Evolutionary conservation across 1,140 invertebrate genomes (phyloP), one percentile per base, ranked within the genome.

Genomic region (Drosophila eugracilis): DNA sequence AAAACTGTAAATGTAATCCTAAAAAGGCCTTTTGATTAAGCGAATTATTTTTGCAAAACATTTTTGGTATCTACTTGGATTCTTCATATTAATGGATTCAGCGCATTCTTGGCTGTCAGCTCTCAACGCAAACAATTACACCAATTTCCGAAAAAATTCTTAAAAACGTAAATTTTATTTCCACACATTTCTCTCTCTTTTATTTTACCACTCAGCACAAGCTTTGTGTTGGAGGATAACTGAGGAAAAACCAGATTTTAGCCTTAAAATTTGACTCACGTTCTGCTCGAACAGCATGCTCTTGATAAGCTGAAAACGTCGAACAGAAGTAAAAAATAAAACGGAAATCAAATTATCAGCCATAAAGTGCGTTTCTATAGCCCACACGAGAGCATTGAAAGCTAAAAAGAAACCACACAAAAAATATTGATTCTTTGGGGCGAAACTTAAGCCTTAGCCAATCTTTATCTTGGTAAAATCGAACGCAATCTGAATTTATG

Each of bases 261-360:
- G 36, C 22, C 50, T 78, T 48, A 12, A 47, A 52, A 78, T 69
- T 49, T 53, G 12, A 9, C 41, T 74, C 69, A 78, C 54, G 41
- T 78, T 39, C 36, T 36, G 22, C 2, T 1, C 17, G 50, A 45
- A 44, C 47, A 53, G 45, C 50, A 44, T 50, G 37, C 55, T 34
- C 44, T 72, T 65, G 59, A 75, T 73, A 81, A 58, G 55, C 66
- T 52, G 42, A 32, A 72, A 74, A 57, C 41, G 17, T 24, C 14
- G 34, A 42, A 36, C 3, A 26, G 22, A 30, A 22, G 41, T 52
- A 50, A 66, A 66, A 65, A 66, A 52, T 52, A 44, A 45, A 41
- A 22, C 30, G 37, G 22, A 70, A 74, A 84, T 78, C 75, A 70
- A 84, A 83, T 83, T 75, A 78, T 74, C 39, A 39, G 48, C 22